Evolutionary conservation across 2,797 vertebrate species (phyloP), one percentile per base, ranked within the genome.

Genomic region (Discoglossus pictus): DNA sequence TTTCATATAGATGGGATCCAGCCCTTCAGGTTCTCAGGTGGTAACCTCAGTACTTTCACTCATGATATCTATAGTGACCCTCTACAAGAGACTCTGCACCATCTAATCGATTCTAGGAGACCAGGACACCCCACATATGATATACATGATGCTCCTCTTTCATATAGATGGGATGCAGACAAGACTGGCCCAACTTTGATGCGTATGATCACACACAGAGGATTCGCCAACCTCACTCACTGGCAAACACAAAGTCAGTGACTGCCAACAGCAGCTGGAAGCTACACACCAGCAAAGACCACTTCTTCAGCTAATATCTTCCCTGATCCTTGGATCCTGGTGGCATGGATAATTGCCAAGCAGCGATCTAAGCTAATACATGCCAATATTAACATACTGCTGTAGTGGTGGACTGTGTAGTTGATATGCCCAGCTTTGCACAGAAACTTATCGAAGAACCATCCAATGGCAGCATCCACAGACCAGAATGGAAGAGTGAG

Each of bases 291-390:
- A 3, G 93, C 71, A 3, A 98, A 99, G 46, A 99, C 95, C 59
- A 96, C 88, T 67, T 78, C 92, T 74, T 88, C 92, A 0, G 93
- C 96, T 64, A 99, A 69, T 48, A 96, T 85, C 78, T 91, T 98
- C 51, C 97, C 87, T 0, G 87, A 89, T 67, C 73, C 76, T 76
- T 93, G 93, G 78, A 95, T 98, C 82, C 94, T 98, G 71, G 95
- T 99, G 65, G 97, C 96, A 0, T 91, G 93, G 15, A 99, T 95
- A 2, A 99, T 93, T 0, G 97, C 97, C 74, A 99, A 72, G 82
- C 99, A 99, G 2, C 97, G 84, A 75, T 99, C 97, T 25, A 99
- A 77, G 51, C 97, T 99, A 79, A 99, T 99, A 73, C 98, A 99
- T 53, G 97, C 97, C 82, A 99, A 83, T 78, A 99, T 98, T 53